Evolutionary conservation across 2,888 invertebrate genomes (phyloP), one percentile per base, ranked within the genome.

Genomic region (Molanna angustata): DNA sequence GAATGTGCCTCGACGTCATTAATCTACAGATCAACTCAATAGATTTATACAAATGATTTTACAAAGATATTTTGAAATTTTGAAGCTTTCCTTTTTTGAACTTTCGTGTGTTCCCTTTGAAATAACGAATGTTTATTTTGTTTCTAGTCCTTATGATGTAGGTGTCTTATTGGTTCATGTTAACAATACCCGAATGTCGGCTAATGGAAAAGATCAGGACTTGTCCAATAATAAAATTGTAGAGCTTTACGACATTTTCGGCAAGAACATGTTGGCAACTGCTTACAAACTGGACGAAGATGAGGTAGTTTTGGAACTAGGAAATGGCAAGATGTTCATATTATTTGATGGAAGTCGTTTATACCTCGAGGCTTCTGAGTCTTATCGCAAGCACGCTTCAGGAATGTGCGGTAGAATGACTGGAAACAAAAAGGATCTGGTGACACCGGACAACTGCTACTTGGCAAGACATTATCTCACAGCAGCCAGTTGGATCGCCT

Each of bases 291-390:
- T 64, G 14, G 78, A 80, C 43, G 78, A 78, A 20, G 79, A 80
- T 43, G 65, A 84, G n/a, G 72, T 74, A 54, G 61, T 86, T 16
- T n/a, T n/a, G n/a, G 69, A 76, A 60, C 64, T 86, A 62, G 64
- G 69, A 49, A 63, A 79, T 41, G 73, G 71, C 20, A 64, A 67
- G 22, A 69, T 84, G 49, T 71, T 78, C 18, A 62, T 79, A 1
- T 66, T 77, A 60, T 85, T 76, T 63, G 84, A 87, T 61, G 85
- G 86, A 16, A 62, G 74, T 53, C 76, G 80, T 27, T 62, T 81
- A 4, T 60, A 71, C 1, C 64, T 73, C 1, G 61, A 67, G 66
- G 65, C 63, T 60, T 50, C 65, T 51, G 64, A 69, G 32, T 64
- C 73, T 22, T 78, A 80, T 67, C 78, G 81, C 31, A 77, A 76